Percentiles rank a stretch among this genome's conserved stretches.
phyloP scores from a whole-genome alignment of 2,888 invertebrate species.

The Agrochola macilenta region DNA sequence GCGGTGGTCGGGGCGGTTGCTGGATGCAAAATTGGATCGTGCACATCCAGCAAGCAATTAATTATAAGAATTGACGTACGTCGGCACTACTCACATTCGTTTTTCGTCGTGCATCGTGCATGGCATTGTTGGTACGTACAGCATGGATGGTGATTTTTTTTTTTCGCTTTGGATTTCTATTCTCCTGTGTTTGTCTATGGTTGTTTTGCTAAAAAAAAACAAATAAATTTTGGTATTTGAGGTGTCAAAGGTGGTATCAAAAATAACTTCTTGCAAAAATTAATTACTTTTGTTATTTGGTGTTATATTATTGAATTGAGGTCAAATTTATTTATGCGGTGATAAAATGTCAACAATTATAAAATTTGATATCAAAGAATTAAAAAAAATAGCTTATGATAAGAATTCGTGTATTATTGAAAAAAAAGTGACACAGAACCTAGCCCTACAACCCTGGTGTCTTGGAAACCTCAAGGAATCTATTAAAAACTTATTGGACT shows the following conservation, averaged over 20 bases:
- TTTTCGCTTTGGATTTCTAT: no score
- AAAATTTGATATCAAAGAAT: conserved; percentile 89
- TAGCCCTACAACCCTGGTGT: conserved; percentile 92
- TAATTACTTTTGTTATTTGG: conserved; percentile 29
- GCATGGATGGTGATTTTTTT: no score
- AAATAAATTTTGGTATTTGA: conserved; percentile 8
- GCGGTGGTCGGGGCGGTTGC: no score
- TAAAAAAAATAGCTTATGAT: conserved; percentile 89
- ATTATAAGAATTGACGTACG: no score
- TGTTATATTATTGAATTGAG: conserved; percentile 20
- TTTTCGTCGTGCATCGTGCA: no score
- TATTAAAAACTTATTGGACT: conserved; percentile 90
- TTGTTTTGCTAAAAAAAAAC: conserved; percentile 23
- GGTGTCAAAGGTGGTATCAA: conserved; percentile 38
- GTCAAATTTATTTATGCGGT: conserved; percentile 51
- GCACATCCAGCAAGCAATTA: no score
- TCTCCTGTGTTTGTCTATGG: not conserved
- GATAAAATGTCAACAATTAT: conserved; percentile 86
- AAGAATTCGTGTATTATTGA: conserved; percentile 91
- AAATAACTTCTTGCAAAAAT: conserved; percentile 41
- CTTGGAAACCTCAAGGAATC: conserved; percentile 91
- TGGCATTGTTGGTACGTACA: no score
- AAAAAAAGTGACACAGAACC: conserved; percentile 89
- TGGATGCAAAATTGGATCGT: no score
- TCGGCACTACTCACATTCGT: no score